Conservation (phyloP, 1,140 invertebrate genomes). For the Euwallacea fornicatus region DNA sequence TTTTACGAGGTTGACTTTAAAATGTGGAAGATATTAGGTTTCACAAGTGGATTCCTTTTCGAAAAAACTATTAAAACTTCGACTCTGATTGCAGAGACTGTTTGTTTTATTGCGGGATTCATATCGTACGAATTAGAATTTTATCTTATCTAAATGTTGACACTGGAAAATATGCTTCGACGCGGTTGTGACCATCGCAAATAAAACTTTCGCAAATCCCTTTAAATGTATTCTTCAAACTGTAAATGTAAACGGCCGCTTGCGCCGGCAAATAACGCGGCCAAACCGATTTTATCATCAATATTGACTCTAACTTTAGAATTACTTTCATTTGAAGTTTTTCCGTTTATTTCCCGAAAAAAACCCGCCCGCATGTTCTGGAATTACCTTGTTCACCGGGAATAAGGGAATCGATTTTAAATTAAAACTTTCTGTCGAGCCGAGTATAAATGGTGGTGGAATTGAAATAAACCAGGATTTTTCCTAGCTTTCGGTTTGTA, state of each 20-base stretch:
- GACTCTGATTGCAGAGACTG: too few relatives aligned
- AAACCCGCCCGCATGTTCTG: conserved; percentile 20
- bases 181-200: too few relatives aligned
- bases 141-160: too few relatives aligned
- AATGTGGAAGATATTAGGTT: conserved; percentile 28
- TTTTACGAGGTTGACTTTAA: conserved; percentile 33
- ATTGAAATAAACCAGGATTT: neutral
- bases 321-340: conserved; percentile 18
- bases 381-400: conserved; percentile 22
- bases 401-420: conserved; percentile 27
- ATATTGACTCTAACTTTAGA: conserved; percentile 11
- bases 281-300: conserved; percentile 7
- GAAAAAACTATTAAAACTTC: conserved; percentile 10
- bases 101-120: too few relatives aligned
- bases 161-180: too few relatives aligned
- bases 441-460: conserved; percentile 1
- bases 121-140: too few relatives aligned
- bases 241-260: neutral
- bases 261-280: conserved; percentile 1
- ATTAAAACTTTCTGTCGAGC: conserved; percentile 18
- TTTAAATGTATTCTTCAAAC: too few relatives aligned
- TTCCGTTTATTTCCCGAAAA: conserved; percentile 15
- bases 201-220: too few relatives aligned
- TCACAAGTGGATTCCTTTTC: conserved; percentile 8
- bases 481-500: neutral